Evolutionary conservation across 2,888 invertebrate species (phyloP).

Genomic region (Metallyticus violacea): DNA sequence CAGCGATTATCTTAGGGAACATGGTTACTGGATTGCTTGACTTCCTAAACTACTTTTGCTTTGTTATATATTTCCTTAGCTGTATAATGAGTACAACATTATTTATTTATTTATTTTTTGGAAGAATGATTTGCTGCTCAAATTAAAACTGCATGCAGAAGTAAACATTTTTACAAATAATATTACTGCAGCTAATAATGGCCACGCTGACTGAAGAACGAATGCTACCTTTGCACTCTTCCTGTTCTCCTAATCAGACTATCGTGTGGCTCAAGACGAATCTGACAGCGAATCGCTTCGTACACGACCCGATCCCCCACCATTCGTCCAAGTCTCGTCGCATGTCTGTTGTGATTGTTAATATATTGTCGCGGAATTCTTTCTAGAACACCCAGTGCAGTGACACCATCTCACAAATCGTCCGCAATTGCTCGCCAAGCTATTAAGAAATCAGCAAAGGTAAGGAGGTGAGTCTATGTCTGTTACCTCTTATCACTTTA

Average conservation of each 20-base stretch:
- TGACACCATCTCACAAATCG: background rate
- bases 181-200: no score
- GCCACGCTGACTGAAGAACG: no score
- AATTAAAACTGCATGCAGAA: no score
- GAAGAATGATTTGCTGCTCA: no score
- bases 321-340: background rate
- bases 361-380: background rate
- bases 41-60: no score
- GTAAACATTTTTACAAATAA: no score
- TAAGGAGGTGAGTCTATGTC: background rate
- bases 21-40: no score
- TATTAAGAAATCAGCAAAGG: background rate
- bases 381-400: background rate
- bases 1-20: no score
- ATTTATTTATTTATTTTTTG: no score
- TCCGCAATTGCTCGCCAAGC: background rate
- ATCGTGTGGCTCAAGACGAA: conserved; percentile 7
- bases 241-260: background rate
- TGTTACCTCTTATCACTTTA: background rate
- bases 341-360: background rate
- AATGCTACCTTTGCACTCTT: background rate
- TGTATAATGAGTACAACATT: no score
- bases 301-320: background rate
- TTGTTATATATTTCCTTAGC: no score
- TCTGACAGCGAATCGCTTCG: background rate